Conservation (phyloP, 2,797 vertebrate genomes). For the Cirrhinus mrigala region DNA sequence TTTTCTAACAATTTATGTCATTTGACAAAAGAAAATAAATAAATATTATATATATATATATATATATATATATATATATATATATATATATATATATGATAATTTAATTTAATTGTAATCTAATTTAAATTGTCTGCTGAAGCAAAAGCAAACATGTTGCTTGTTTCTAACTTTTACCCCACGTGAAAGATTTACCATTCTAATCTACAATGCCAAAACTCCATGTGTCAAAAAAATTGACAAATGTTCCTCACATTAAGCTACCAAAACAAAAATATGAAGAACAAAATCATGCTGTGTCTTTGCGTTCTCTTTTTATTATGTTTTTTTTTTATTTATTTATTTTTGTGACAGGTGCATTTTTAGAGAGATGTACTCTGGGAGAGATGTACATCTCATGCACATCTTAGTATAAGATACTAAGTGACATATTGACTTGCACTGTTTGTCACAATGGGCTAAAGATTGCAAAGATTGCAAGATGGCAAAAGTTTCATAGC, state of each 20-base stretch:
- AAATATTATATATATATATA: no score
- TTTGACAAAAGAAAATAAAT: no score
- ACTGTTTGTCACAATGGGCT: not conserved
- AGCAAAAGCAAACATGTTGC: not conserved
- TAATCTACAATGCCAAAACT: not conserved
- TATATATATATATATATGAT: no score
- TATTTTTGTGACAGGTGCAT: not conserved
- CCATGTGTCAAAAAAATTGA: not conserved
- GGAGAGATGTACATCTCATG: not conserved
- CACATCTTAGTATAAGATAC: not conserved
- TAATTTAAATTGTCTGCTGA: not conserved
- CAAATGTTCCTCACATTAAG: not conserved
- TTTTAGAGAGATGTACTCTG: not conserved
- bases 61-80: no score
- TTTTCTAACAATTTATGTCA: no score
- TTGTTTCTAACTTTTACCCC: not conserved
- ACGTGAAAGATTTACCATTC: not conserved
- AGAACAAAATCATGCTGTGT: conserved; percentile 4
- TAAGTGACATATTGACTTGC: not conserved
- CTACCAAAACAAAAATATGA: not conserved
- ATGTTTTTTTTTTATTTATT: not conserved
- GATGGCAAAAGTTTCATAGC: not conserved
- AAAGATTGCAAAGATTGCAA: no score
- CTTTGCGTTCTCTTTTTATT: not conserved
- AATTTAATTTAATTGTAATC: no score